Conservation (phyloP, 2,113 vertebrate species). For the Rhineura floridana region DNA sequence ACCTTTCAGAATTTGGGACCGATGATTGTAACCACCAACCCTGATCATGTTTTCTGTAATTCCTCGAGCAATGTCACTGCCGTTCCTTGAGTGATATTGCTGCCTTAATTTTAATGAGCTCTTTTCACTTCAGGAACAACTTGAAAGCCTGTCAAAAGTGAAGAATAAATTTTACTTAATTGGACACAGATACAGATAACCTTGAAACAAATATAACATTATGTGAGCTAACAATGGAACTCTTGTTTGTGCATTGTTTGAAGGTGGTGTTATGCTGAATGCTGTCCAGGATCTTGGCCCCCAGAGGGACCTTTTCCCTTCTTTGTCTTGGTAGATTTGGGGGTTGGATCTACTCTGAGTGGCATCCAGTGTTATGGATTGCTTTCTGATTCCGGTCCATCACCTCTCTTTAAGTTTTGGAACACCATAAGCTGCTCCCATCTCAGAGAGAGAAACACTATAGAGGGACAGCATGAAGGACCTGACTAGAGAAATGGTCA, state of each 20-base stretch:
- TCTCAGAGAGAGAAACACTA: background rate
- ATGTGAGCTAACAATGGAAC: background rate
- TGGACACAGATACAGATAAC: slow-evolving; percentile 16
- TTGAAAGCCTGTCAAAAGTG: slow-evolving; percentile 2
- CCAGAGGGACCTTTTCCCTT: background rate
- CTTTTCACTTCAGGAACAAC: slow-evolving; percentile 8
- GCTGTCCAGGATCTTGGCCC: background rate
- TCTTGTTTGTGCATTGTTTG: background rate
- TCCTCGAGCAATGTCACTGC: background rate
- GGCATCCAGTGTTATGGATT: background rate
- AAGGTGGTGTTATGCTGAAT: background rate
- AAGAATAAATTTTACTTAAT: slow-evolving; percentile 32
- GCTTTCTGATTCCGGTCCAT: background rate
- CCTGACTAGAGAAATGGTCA: background rate
- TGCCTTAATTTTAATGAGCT: background rate
- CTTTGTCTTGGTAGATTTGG: background rate
- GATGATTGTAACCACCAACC: background rate
- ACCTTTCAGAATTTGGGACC: slow-evolving; percentile 8
- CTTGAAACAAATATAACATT: slow-evolving; percentile 27
- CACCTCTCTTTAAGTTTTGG: background rate
- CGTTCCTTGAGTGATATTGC: background rate
- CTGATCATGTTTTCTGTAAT: slow-evolving; percentile 3
- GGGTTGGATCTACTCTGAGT: background rate
- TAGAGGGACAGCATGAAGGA: background rate
- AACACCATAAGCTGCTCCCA: background rate